Evolutionary conservation across 2,113 vertebrate genomes (phyloP), one percentile per base, ranked within the genome.

Genomic region (Sterrhoptilus dennistouni): DNA sequence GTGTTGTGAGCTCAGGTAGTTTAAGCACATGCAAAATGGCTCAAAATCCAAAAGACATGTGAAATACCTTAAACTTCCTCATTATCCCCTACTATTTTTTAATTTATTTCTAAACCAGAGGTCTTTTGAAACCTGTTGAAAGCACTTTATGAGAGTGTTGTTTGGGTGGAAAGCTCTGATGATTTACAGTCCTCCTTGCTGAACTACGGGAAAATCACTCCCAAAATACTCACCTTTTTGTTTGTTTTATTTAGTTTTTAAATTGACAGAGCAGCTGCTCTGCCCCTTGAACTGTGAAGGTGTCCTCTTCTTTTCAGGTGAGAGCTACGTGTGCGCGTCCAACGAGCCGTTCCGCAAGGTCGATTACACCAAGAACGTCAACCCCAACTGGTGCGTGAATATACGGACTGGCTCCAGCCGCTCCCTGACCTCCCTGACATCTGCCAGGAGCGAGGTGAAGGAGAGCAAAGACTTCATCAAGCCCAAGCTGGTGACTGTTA

Each of bases 291-390:
- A 6, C 45, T 72, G 25, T 77, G 47, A 23, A 42, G 20, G 9
- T 89, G 10, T 89, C 40, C 10, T 89, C 78, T 86, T 87, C 40
- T 66, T 91, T 92, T 22, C 95, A 99, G 99, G 99, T 84, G 99
- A 99, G 95, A 99, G 99, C 96, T 99, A 99, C 1, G 99, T 99
- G n/a, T 99, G 99, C 28, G 99, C 99, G 29, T 99, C 99, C 63
- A 99, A 99, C 4, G 99, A 99, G 52, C 97, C 99, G 0, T 99
- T 97, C 84, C 98, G 99, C 35, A 99, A 98, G 74, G 99, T 99
- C 38, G 99, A 99, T 97, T 99, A 99, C 98, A 98, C 98, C 92
- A 99, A 99, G 98, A 99, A 99, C 14, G 90, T 98, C 87, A 99
- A 99, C 96, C 99, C 99, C 1, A 99, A 99, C 98, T 99, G 99